Conservation (phyloP, 2,113 vertebrate genomes). For the Girardinichthys multiradiatus region DNA sequence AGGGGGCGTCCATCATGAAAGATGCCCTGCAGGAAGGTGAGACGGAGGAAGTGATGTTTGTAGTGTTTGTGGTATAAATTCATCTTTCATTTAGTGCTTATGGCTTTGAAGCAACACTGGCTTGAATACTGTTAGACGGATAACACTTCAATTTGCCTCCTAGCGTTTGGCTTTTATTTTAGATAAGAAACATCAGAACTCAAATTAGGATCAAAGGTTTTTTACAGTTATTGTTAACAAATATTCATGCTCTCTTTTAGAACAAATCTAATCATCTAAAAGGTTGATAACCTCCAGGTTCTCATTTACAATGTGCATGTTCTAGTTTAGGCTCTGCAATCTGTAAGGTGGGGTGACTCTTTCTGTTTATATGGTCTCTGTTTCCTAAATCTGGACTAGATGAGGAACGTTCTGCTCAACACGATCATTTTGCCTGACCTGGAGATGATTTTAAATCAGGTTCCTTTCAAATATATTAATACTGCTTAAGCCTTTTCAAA, state of each 20-base stretch:
- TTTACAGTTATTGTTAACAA: no score
- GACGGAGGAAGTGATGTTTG: constrained; percentile 12
- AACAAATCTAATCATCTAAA: no score
- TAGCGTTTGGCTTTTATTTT: neutral
- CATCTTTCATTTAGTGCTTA: neutral
- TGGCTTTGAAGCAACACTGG: neutral
- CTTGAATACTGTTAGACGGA: neutral
- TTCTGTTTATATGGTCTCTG: neutral
- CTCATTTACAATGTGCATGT: neutral
- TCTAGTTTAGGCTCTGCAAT: neutral
- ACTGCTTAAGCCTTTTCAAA: no score
- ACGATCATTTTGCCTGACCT: no score
- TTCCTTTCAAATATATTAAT: no score
- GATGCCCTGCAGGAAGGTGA: constrained; percentile 92
- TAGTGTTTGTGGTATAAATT: neutral
- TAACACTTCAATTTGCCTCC: neutral
- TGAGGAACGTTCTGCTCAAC: no score
- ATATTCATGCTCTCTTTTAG: neutral
- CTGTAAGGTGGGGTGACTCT: neutral
- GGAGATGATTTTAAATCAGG: no score
- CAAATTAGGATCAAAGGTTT: neutral
- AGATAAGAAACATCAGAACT: neutral
- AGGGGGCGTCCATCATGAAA: constrained; percentile 90
- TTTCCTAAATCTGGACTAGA: constrained; percentile 2
- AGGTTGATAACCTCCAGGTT: no score